Conservation (phyloP, 2,888 invertebrate genomes). For the Harpagoxenus sublaevis region DNA sequence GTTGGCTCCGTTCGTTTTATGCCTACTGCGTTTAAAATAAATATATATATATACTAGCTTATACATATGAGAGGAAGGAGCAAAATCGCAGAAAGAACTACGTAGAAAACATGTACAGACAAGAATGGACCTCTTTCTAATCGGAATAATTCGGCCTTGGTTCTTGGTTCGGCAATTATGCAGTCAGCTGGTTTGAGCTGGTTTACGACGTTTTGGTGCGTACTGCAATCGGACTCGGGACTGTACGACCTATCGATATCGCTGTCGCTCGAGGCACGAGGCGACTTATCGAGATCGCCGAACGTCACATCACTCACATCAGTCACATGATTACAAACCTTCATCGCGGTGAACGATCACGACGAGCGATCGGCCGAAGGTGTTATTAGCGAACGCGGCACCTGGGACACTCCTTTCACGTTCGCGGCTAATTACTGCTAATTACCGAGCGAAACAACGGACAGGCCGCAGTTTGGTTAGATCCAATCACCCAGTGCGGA, state of each 20-base stretch:
- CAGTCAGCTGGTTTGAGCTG: no score
- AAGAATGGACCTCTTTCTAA: no score
- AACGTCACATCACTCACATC: not conserved
- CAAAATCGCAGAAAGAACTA: no score
- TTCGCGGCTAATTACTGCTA: not conserved
- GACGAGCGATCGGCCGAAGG: not conserved
- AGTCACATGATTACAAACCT: slow-evolving; percentile 49
- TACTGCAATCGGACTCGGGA: no score
- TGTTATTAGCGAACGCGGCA: not conserved
- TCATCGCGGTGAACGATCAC: not conserved
- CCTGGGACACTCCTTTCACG: not conserved
- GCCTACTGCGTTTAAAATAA: no score
- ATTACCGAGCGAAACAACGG: not conserved
- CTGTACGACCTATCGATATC: slow-evolving; percentile 10
- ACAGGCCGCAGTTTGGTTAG: slow-evolving; percentile 55
- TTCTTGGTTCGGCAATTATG: no score
- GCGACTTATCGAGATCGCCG: slow-evolving; percentile 2
- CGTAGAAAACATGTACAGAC: no score
- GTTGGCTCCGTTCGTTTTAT: no score
- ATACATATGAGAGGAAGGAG: no score
- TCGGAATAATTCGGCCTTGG: no score
- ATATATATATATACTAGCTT: no score
- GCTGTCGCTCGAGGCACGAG: not conserved
- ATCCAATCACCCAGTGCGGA: not conserved
- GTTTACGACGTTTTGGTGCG: no score